Base-by-base conservation (phyloP, 2,797 vertebrate species). In the Carcharodon carcharias region DNA sequence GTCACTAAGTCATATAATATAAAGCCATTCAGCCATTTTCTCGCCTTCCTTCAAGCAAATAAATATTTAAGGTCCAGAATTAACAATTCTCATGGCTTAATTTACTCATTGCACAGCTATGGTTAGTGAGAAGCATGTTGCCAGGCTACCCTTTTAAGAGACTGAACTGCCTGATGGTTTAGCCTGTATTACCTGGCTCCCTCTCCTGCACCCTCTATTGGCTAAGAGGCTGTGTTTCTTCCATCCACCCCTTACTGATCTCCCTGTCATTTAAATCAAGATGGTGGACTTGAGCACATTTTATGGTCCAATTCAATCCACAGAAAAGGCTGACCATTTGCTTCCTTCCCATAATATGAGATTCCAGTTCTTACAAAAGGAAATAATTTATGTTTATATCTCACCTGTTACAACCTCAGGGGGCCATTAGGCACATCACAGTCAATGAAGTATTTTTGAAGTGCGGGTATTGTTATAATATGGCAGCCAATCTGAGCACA, bases 41-140 rank as follows among this genome's bases (percentile, higher is more conserved):
- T 93, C 35, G 21, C 18, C 11, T n/a, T 9, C 35, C 3, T 40
- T 40, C 8, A 45, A 26, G 18, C 21, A 45, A 65, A 93, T 2
- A 26, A 97, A 97, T 23, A n/a, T 21, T 40, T n/a, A 45, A 91
- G 4, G 35, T 58, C 12, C 56, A 16, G 0, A 40, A 28, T 23
- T 50, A 12, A 67, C 26, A 67, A 93, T 94, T 69, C 5, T 45
- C 16, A 18, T 45, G 7, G 1, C 61, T 12, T 67, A 7, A 45
- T 94, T 67, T 69, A 11, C 69, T 65, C 31, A 8, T 58, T 91
- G 88, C 56, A 35, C 4, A 14, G 85, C 8, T 56, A 50, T 88
- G 45, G 40, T 85, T 45, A 40, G 5, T 18, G 45, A 85, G 87
- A 50, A 23, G 9, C 87, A 28, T 31, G 50, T 82, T 40, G 21